Evolutionary conservation across 2,797 vertebrate species (phyloP), one percentile per base, ranked within the genome.

Genomic region (Nyctibius grandis): DNA sequence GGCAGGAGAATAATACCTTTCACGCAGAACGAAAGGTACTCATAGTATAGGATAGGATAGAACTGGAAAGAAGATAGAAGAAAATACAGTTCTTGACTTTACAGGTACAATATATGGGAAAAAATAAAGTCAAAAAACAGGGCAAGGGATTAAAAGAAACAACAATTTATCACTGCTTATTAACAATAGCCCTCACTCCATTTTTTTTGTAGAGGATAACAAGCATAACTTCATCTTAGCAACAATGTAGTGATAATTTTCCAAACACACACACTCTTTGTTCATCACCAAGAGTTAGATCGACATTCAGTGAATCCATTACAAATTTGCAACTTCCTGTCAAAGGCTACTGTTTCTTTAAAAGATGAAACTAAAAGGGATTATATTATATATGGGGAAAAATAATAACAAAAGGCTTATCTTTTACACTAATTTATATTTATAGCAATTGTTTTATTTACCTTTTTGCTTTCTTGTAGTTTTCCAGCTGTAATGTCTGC

Each of bases 401-500:
- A 64, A 23, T 28, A 67, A 60, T 26, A 20, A 9, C 15, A 74
- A 45, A 73, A 75, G 3, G 34, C 9, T 88, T 67, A 18, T 63
- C 68, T 34, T 64, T 82, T n/a, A 64, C 68, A 48, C 26, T 77
- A 45, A 54, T 50, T 79, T 59, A 20, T 23, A 76, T n/a, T 86
- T 61, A 83, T 20, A 82, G 28, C 5, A 82, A 65, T 59, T 75
- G 9, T 67, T 90, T 83, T 70, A 96, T 95, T 97, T 95, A 99
- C 99, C 99, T 99, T 97, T 99, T 99, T 70, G 97, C 99, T 92
- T 98, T 99, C 97, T 99, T 99, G 91, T 99, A 99, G 84, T 95
- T 98, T 90, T 99, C 99, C 85, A 99, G 97, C 84, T 99, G 98
- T 85, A 98, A 97, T 29, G 97, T 88, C 72, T 99, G 98, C 42